Evolutionary conservation across 2,888 invertebrate genomes (phyloP), one percentile per base, ranked within the genome.

Genomic region (Thymelicus sylvestris): DNA sequence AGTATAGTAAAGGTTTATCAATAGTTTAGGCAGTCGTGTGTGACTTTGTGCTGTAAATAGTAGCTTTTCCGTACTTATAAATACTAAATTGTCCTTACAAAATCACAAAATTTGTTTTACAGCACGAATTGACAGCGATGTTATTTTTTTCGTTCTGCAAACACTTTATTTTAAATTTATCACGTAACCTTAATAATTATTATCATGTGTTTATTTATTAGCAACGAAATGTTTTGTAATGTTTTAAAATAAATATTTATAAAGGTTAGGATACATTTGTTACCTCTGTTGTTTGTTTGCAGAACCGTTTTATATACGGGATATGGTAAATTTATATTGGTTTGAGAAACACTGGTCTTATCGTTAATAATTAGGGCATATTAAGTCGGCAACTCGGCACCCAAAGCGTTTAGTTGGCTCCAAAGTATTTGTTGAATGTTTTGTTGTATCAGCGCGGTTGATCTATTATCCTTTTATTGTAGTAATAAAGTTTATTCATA

Each of bases 401-500:
- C 92, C 89, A 92, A 92, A 92, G 91, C 87, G 87, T 91, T 87
- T 85, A 87, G 88, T 90, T 83, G 88, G 86, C 90, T 90, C 92
- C 92, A 92, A 92, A 92, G 92, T 91, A 88, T 88, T 92, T 92
- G 92, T 92, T 93, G 87, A 92, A 89, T 90, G 90, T 92, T 92
- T 88, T 92, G 91, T 92, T 92, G 88, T 81, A 82, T 82, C 84
- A 88, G 83, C 86, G 85, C 83, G 86, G 85, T 91, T 87, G 84
- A 82, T 88, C 84, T 89, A 89, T 68, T 91, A 91, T 89, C 88
- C 90, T 91, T 92, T 90, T 91, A 92, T 91, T 87, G 86, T 92
- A 93, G 91, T 87, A 93, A 92, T 93, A 93, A 93, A 93, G 90
- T 92, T 90, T 92, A 93, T 93, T 92, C 88, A 90, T 92, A 90